Evolutionary conservation across 1,140 invertebrate species (phyloP).

Genomic region (Procambarus virginalis): DNA sequence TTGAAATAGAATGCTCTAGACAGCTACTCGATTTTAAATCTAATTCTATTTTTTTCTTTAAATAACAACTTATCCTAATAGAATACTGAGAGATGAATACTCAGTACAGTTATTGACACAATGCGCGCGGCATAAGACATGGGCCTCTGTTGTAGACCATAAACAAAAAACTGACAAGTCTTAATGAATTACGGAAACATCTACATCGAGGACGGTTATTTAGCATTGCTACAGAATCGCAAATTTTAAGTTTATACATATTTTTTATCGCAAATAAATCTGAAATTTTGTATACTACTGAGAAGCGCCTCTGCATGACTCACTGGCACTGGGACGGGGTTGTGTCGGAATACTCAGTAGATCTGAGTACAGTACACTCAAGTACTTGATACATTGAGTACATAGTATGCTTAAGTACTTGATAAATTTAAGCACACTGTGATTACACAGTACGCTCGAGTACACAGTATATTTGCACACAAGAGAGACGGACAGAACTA

Average conservation of each 20-base stretch:
- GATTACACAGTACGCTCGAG: no score
- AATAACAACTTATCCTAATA: conserved; percentile 61
- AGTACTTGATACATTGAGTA: background rate
- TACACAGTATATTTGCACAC: background rate
- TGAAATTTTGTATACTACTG: background rate
- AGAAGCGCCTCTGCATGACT: background rate
- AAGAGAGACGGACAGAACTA: background rate
- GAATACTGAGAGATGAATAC: conserved; percentile 56
- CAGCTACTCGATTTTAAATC: conserved; percentile 53
- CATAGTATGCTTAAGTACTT: no score
- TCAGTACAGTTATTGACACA: conserved; percentile 56
- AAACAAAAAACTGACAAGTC: background rate
- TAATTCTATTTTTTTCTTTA: conserved; percentile 65
- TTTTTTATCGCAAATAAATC: background rate
- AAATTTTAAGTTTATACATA: background rate
- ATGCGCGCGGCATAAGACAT: background rate
- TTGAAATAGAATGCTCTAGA: conserved; percentile 54
- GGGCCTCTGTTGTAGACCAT: background rate
- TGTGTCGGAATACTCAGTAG: background rate
- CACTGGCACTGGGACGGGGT: background rate
- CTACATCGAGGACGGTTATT: background rate
- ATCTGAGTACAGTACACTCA: no score
- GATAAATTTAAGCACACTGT: no score
- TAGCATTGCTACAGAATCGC: background rate
- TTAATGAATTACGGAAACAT: background rate